These are phyloP conservation scores for Tortricodes alternella DNA, from an alignment of 2,888 invertebrate genomes.

Conservation along the genomic window DNA sequence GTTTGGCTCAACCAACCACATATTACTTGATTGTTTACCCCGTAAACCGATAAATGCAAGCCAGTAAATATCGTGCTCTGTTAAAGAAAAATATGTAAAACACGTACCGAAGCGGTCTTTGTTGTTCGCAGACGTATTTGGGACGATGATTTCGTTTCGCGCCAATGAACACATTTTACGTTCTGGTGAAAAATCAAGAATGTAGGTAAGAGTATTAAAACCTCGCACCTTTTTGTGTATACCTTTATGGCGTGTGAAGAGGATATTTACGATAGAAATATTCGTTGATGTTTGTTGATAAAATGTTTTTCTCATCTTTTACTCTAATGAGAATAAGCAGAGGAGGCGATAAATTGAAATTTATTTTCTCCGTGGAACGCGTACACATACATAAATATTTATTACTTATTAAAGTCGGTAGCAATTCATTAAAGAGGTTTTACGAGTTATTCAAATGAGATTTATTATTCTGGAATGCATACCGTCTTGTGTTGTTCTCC, in stretches of 20 bases:
- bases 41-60: conserved; percentile 64
- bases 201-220: conserved; percentile 64
- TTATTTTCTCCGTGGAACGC: conserved; percentile 60
- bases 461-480: conserved; percentile 48
- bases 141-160: conserved; percentile 71
- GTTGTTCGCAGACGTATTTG: conserved; percentile 71
- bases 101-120: conserved; percentile 65
- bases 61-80: conserved; percentile 63
- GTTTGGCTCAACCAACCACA: conserved; percentile 55
- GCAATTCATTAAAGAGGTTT: conserved; percentile 65
- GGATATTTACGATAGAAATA: conserved; percentile 57
- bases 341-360: conserved; percentile 68
- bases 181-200: conserved; percentile 64
- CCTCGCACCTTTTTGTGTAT: conserved; percentile 56
- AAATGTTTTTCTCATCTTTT: conserved; percentile 62
- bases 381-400: conserved; percentile 64
- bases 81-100: conserved; percentile 73
- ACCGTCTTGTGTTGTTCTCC: conserved; percentile 43
- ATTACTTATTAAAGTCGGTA: conserved; percentile 64
- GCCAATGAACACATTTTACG: conserved; percentile 73
- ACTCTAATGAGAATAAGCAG: conserved; percentile 67
- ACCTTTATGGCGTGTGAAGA: conserved; percentile 50
- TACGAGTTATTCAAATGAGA: conserved; percentile 61
- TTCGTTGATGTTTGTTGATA: conserved; percentile 61
- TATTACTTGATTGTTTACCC: conserved; percentile 68